A percentile compares a stretch with the other conserved stretches of the same genome.
These are phyloP conservation scores for Merodon equestris DNA, from an alignment of 2,888 invertebrate species.

Conservation along the genomic window DNA sequence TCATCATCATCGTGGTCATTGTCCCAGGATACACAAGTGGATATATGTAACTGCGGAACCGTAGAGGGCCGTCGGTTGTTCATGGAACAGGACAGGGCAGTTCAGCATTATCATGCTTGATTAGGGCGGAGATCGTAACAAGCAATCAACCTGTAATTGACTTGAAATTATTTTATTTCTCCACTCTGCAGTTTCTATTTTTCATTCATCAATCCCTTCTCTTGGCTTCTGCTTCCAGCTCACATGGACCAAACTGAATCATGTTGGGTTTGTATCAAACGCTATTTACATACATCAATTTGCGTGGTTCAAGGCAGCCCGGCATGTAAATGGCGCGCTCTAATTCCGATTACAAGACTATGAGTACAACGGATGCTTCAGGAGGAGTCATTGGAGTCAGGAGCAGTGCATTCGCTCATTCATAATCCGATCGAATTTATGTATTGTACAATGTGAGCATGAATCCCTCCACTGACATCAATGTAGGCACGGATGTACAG, in stretches of 20 bases:
- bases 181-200: not conserved
- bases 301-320: no score
- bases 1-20: no score
- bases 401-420: not conserved
- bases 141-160: slow-evolving; percentile 62
- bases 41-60: no score
- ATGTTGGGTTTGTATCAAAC: not conserved
- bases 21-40: no score
- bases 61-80: not conserved
- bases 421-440: slow-evolving; percentile 46
- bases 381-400: no score
- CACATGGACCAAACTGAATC: no score
- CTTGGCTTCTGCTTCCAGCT: no score
- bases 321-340: not conserved
- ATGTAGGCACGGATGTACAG: slow-evolving; percentile 11
- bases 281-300: not conserved
- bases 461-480: not conserved
- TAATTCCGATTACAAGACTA: slow-evolving; percentile 9
- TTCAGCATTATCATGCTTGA: slow-evolving; percentile 52
- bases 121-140: slow-evolving; percentile 58
- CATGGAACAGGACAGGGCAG: not conserved
- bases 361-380: not conserved
- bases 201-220: no score
- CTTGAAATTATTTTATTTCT: slow-evolving; percentile 60
- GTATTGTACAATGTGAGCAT: slow-evolving; percentile 23